Evolutionary conservation across 2,888 invertebrate species (phyloP).

Genomic region (Drosophila mettleri): DNA sequence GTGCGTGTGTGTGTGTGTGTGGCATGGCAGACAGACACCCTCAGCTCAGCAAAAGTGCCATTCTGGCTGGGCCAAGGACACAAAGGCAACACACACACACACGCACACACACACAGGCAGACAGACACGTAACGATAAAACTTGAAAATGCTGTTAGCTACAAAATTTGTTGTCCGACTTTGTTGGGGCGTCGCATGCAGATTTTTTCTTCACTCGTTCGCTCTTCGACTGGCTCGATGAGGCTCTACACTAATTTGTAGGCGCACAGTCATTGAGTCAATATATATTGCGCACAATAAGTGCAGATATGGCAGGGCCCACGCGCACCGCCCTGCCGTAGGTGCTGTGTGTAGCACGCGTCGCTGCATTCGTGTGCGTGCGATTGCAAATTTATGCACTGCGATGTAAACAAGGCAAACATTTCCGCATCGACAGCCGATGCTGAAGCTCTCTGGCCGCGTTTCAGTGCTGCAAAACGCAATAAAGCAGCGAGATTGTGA

Average conservation of each 20-base stretch:
- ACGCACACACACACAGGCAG: conserved; percentile 13
- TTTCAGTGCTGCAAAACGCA: conserved; percentile 22
- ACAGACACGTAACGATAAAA: conserved; percentile 71
- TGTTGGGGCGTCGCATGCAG: conserved; percentile 61
- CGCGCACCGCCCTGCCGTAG: conserved; percentile 6
- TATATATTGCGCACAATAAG: conserved; percentile 55
- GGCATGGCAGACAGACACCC: conserved; percentile 20
- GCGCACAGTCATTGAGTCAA: conserved; percentile 53
- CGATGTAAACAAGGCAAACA: conserved; percentile 79
- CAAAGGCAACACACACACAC: conserved; percentile 32
- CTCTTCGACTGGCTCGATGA: not conserved
- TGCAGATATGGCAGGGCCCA: not conserved
- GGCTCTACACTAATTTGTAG: conserved; percentile 71
- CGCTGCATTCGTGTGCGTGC: conserved; percentile 66
- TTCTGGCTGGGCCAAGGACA: conserved; percentile 75
- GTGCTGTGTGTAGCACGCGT: conserved; percentile 47
- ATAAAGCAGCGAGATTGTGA: conserved; percentile 64
- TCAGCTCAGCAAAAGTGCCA: conserved; percentile 19
- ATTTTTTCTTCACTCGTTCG: conserved; percentile 36
- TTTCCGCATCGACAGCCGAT: conserved; percentile 61
- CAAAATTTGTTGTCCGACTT: conserved; percentile 76
- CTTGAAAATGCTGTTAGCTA: conserved; percentile 81
- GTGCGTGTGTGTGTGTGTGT: not conserved
- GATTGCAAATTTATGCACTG: conserved; percentile 80
- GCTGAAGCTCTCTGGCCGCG: conserved; percentile 12